phyloP scores from a whole-genome alignment of 1,140 invertebrate genomes.

The Micrasema longulum region DNA sequence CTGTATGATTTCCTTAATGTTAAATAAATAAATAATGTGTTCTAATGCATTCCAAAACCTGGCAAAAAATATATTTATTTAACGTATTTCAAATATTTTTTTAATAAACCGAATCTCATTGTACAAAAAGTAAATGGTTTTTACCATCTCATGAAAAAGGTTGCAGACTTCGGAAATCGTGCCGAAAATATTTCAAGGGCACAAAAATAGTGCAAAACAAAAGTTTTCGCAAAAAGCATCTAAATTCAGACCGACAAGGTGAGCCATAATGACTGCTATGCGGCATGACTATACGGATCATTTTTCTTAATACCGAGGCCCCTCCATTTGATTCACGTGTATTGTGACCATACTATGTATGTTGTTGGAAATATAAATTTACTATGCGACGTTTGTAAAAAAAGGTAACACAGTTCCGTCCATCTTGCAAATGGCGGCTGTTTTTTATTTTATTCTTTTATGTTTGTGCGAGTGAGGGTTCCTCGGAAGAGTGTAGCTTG shows the following conservation, averaged over 20 bases:
- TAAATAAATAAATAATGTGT: too few species aligned
- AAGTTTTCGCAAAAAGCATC: constrained; percentile 46
- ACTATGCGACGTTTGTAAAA: constrained; percentile 43
- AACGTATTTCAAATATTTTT: too few species aligned
- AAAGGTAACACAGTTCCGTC: constrained; percentile 49
- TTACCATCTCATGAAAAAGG: not conserved
- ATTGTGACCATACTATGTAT: constrained; percentile 41
- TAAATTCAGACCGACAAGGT: constrained; percentile 5
- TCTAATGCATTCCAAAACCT: too few species aligned
- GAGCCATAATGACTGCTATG: constrained; percentile 29
- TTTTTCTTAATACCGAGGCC: not conserved
- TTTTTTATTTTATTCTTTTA: constrained; percentile 48
- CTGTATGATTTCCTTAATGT: too few species aligned
- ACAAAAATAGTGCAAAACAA: constrained; percentile 52
- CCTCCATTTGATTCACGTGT: constrained; percentile 31
- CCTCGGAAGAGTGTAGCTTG: constrained; percentile 35
- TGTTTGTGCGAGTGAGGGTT: constrained; percentile 42
- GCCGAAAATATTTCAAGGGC: constrained; percentile 54
- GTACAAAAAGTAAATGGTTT: not conserved
- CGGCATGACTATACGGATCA: constrained; percentile 1
- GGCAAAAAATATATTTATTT: too few species aligned
- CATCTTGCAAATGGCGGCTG: constrained; percentile 50
- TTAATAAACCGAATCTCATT: too few species aligned
- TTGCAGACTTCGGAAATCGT: constrained; percentile 43
- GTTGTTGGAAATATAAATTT: constrained; percentile 50